Percentiles rank a stretch among this genome's conserved stretches.
phyloP scores from a whole-genome alignment of 2,888 invertebrate genomes.

The Cephus nigrinus region DNA sequence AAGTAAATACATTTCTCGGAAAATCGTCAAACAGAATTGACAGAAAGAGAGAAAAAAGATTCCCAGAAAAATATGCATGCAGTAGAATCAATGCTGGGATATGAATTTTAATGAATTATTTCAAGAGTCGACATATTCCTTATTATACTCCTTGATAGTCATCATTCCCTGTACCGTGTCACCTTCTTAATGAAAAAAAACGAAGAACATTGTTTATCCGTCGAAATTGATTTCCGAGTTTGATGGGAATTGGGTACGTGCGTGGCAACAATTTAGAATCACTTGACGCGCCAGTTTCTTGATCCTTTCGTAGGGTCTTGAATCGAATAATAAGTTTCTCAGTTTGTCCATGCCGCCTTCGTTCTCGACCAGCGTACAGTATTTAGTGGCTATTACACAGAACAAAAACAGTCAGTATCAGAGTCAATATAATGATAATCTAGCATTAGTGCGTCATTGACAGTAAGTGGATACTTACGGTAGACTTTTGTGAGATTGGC shows the following conservation, averaged over 20 bases:
- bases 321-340: slow-evolving; percentile 73
- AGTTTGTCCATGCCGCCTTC: slow-evolving; percentile 87
- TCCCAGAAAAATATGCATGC: neutral
- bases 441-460: too few relatives aligned
- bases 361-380: slow-evolving; percentile 86
- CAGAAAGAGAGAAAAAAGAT: neutral
- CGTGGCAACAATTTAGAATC: slow-evolving; percentile 72
- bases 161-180: slow-evolving; percentile 1
- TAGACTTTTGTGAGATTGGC: slow-evolving; percentile 95
- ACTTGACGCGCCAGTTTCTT: slow-evolving; percentile 78
- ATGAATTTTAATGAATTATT: too few relatives aligned
- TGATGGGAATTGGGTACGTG: slow-evolving; percentile 27
- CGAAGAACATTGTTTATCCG: slow-evolving; percentile 24
- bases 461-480: slow-evolving; percentile 73
- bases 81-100: too few relatives aligned
- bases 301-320: slow-evolving; percentile 74
- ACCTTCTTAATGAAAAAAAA: neutral
- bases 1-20: neutral
- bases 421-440: too few relatives aligned
- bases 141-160: neutral
- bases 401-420: neutral
- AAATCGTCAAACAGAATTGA: neutral
- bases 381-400: slow-evolving; percentile 81
- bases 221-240: slow-evolving; percentile 33
- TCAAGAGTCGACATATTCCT: neutral